phyloP scores from a whole-genome alignment of 2,797 vertebrate genomes.

The Telmatherina bonti region DNA sequence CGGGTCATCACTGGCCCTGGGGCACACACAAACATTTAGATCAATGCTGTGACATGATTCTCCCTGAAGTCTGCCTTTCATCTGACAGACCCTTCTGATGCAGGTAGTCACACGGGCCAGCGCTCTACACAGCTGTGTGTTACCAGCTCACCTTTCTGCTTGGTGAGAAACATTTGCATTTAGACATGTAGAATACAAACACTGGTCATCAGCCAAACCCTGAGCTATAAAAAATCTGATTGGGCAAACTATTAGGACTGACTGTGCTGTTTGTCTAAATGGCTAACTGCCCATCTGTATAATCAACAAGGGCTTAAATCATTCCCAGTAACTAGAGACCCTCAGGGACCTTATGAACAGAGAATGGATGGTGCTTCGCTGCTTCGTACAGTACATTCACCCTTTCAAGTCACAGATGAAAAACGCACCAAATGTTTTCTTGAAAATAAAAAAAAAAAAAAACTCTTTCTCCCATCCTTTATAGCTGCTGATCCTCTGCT shows the following conservation, averaged over 20 bases:
- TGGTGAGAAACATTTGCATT: not conserved
- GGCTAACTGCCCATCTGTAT: constrained; percentile 26
- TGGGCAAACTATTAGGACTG: not conserved
- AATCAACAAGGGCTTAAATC: constrained; percentile 53
- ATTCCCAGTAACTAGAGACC: constrained; percentile 59
- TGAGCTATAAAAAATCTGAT: not conserved
- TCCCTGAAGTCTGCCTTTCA: constrained; percentile 49
- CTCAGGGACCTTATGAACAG: constrained; percentile 44
- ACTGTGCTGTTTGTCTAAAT: constrained; percentile 28
- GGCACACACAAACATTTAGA: constrained; percentile 69
- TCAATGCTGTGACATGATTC: constrained; percentile 57
- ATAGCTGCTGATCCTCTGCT: constrained; percentile 6
- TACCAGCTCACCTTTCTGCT: constrained; percentile 23
- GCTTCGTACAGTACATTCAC: constrained; percentile 29
- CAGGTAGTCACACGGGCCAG: not conserved
- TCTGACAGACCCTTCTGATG: constrained; percentile 23
- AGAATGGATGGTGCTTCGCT: constrained; percentile 42
- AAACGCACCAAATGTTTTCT: constrained; percentile 8
- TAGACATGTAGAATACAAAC: constrained; percentile 15
- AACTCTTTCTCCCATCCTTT: constrained; percentile 25
- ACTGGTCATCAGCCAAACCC: constrained; percentile 5
- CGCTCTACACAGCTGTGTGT: not conserved
- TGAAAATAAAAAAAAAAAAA: not conserved
- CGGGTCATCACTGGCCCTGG: constrained; percentile 90
- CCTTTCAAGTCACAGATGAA: constrained; percentile 36